Conservation (phyloP, 2,797 vertebrate genomes). For the Sebastes miniatus region DNA sequence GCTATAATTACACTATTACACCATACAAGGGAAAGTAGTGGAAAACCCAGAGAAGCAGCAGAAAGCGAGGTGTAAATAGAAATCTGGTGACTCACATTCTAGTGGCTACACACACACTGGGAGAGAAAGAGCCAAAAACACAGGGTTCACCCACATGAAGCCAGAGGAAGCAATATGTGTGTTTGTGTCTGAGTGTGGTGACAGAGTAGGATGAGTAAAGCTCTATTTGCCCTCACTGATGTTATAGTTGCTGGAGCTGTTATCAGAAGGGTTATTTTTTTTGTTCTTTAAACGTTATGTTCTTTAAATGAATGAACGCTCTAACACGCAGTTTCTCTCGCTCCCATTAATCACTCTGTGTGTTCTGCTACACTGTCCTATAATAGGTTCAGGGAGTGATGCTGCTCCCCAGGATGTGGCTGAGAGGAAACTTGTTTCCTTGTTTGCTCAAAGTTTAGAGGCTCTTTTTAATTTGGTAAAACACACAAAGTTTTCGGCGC, state of each 20-base stretch:
- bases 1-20: slow-evolving; percentile 74
- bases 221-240: slow-evolving; percentile 45
- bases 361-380: slow-evolving; percentile 24
- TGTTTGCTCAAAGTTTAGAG: slow-evolving; percentile 38
- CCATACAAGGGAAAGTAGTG: slow-evolving; percentile 72
- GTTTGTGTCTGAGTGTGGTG: slow-evolving; percentile 57
- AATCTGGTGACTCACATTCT: slow-evolving; percentile 76
- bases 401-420: slow-evolving; percentile 63
- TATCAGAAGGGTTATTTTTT: slow-evolving; percentile 46
- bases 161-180: slow-evolving; percentile 63
- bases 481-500: slow-evolving; percentile 6
- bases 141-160: slow-evolving; percentile 72
- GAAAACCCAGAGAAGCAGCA: slow-evolving; percentile 74
- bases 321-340: slow-evolving; percentile 16
- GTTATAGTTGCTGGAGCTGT: slow-evolving; percentile 49
- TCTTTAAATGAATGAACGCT: slow-evolving; percentile 46
- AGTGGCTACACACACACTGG: slow-evolving; percentile 67
- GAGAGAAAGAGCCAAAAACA: slow-evolving; percentile 67
- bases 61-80: slow-evolving; percentile 79
- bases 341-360: slow-evolving; percentile 31
- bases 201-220: slow-evolving; percentile 60
- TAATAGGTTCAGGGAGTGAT: slow-evolving; percentile 47
- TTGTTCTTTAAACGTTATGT: slow-evolving; percentile 15
- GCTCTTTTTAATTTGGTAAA: slow-evolving; percentile 21
- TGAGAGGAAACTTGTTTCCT: slow-evolving; percentile 42